These are phyloP conservation scores for Acanthisitta chloris DNA, from an alignment of 2,113 vertebrate genomes.

Conservation along the genomic window DNA sequence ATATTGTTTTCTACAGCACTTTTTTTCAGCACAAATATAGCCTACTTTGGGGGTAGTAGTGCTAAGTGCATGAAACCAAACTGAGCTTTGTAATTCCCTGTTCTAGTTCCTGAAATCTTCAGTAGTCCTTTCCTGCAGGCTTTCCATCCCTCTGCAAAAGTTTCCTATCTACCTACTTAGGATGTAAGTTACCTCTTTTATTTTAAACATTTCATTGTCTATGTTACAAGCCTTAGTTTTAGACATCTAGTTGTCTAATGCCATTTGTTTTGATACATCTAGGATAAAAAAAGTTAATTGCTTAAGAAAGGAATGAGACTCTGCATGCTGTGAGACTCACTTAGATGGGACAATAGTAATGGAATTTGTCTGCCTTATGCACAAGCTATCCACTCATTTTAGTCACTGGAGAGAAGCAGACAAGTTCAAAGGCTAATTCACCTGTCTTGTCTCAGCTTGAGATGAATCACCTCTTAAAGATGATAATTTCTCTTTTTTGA, in stretches of 20 bases:
- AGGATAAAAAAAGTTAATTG: background rate
- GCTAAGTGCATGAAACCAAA: background rate
- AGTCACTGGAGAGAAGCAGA: background rate
- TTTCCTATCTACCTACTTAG: background rate
- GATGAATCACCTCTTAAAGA: background rate
- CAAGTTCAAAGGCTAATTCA: background rate
- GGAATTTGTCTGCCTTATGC: background rate
- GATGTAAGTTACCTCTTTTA: accelerated
- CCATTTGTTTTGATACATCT: background rate
- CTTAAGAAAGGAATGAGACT: background rate
- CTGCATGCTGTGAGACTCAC: background rate
- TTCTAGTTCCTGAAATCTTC: background rate
- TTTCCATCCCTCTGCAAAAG: background rate
- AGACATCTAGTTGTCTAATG: background rate
- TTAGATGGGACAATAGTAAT: background rate
- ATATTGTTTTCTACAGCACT: background rate
- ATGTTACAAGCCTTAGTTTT: background rate
- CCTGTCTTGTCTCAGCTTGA: background rate
- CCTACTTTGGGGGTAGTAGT: background rate
- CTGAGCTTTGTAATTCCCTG: background rate
- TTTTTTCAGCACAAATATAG: background rate
- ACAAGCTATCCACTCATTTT: background rate
- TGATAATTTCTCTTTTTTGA: background rate
- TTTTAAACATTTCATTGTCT: background rate
- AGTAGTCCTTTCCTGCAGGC: background rate